Evolutionary conservation across 2,888 invertebrate species (phyloP).

Genomic region (Serripes groenlandicus): DNA sequence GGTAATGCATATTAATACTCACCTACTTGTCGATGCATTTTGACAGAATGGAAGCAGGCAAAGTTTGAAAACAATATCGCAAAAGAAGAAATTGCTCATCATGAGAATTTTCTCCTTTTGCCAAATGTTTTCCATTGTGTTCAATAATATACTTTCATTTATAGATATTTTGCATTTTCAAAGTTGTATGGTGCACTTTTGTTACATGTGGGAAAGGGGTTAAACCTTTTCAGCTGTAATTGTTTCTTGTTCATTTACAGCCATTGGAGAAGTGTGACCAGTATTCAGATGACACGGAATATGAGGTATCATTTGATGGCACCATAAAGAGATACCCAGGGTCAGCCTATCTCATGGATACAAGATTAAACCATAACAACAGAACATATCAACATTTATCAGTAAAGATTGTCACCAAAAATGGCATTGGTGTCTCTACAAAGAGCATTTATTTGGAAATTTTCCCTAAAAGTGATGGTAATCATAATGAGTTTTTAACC

Average conservation of each 20-base stretch:
- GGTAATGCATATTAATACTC: too few species aligned
- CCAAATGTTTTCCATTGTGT: neutral
- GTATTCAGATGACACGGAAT: conserved; percentile 3
- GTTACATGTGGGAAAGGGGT: neutral
- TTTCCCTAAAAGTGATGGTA: neutral
- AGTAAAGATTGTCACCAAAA: neutral
- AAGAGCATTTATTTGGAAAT: neutral
- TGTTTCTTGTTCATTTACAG: too few species aligned
- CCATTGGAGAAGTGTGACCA: neutral
- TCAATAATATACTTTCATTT: neutral
- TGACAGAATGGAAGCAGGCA: too few species aligned
- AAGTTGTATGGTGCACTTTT: neutral
- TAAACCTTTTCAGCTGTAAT: neutral
- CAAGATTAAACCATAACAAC: neutral
- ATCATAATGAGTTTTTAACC: too few species aligned
- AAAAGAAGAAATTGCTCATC: neutral
- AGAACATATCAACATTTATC: neutral
- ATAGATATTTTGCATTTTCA: neutral
- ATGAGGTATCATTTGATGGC: neutral
- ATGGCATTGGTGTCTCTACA: neutral
- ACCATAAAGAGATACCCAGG: neutral
- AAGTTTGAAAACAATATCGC: neutral
- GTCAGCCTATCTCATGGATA: neutral
- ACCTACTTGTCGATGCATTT: too few species aligned
- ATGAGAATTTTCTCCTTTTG: neutral